Base-by-base conservation (phyloP, 2,888 invertebrate species). In the Drosophila yooni region DNA sequence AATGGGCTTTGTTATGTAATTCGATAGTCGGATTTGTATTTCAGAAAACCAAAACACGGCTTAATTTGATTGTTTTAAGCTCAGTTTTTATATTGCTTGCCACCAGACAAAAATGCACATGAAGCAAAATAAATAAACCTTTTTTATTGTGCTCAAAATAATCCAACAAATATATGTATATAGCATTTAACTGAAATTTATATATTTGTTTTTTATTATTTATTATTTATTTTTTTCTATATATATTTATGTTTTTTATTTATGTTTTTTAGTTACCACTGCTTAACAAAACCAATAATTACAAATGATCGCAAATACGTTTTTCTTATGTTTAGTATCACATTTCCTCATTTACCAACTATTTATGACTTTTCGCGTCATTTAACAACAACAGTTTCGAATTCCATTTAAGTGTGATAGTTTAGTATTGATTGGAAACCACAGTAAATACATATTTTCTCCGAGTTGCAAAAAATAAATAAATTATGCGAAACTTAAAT, bases 41-140 rank as follows among this genome's bases (percentile, higher is more conserved):
- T 54, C n/a, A 38, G 15, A 56, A 56, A 56, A 27, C 36, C 56
- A 13, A 27, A 38, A 38, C 56, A 38, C 56, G n/a, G 15, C 56
- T 56, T n/a, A 31, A 40, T 38, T 18, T 31, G 56, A 56, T 61
- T 56, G 21, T n/a, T 61, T 18, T 31, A 31, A 21, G 15, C 6
- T 34, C 21, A 29, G 11, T 34, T 60, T 29, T 60, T 60, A 4
- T 36, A 21, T 29, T 15, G 60, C 29, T 18, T 13, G n/a, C 7
- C 11, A 27, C 3, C 27, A 27, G 7, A 4, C 18, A 31, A 51
- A 31, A 15, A 27, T 15, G 48, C 15, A 15, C 13, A 34, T 25
- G 1, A 34, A 29, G 27, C 36, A 31, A 52, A 31, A 31, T 13
- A n/a, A 53, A 31, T 31, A 21, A 21, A 13, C n/a, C 8, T 21